Evolutionary conservation across 2,113 vertebrate species (phyloP).

Genomic region (Ptilorrhoa leucosticta): DNA sequence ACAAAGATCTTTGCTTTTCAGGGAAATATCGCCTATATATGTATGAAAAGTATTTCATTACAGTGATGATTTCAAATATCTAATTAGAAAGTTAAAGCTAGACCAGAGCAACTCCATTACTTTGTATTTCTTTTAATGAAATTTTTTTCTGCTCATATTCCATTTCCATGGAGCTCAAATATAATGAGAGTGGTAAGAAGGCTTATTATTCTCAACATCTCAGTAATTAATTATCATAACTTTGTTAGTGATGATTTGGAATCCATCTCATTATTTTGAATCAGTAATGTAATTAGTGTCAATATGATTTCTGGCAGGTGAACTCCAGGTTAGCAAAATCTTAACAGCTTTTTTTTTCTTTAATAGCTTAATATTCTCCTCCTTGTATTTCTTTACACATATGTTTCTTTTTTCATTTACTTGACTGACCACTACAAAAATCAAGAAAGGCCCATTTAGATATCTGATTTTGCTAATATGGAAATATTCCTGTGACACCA

Average conservation of each 20-base stretch:
- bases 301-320: neutral
- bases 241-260: conserved; percentile 35
- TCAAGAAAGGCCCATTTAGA: neutral
- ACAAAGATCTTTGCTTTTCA: neutral
- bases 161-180: neutral
- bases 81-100: conserved; percentile 26
- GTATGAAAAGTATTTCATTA: neutral
- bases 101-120: neutral
- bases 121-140: conserved; percentile 22
- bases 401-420: neutral
- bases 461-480: neutral
- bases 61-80: neutral
- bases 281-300: conserved; percentile 4
- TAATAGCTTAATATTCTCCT: neutral
- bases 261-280: conserved; percentile 6
- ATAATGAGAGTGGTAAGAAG: neutral
- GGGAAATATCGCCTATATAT: neutral
- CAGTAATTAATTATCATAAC: neutral
- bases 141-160: neutral
- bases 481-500: neutral
- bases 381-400: neutral
- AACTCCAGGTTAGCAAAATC: neutral
- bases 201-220: neutral
- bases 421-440: neutral
- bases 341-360: neutral